Evolutionary conservation across 2,888 invertebrate genomes (phyloP).

Genomic region (Mystacides longicornis): DNA sequence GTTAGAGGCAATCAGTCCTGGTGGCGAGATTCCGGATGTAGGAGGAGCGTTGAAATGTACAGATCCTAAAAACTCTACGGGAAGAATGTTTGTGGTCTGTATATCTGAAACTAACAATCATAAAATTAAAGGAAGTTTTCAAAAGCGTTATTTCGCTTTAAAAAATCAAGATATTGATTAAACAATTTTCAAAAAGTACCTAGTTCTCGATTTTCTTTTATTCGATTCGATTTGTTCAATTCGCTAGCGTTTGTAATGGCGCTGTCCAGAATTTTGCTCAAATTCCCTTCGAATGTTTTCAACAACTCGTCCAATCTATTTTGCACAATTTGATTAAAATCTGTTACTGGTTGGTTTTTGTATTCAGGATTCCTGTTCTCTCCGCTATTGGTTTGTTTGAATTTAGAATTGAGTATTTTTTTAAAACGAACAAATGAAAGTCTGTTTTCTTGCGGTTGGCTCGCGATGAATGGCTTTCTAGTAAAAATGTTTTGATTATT

Average conservation of each 20-base stretch:
- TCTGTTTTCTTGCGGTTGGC: background rate
- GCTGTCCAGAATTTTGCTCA: constrained; percentile 17
- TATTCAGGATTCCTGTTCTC: background rate
- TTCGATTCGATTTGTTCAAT: background rate
- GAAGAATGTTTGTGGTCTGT: constrained; percentile 3
- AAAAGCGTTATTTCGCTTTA: background rate
- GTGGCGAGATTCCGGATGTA: constrained; percentile 16
- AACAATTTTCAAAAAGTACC: no score
- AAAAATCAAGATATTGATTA: no score
- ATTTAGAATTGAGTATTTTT: background rate
- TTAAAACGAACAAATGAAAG: background rate
- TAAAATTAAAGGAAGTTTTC: background rate
- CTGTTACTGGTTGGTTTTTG: background rate
- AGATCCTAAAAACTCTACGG: constrained; percentile 3
- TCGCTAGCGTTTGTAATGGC: constrained; percentile 5
- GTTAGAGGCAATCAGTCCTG: constrained; percentile 13
- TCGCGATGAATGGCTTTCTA: background rate
- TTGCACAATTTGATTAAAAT: constrained; percentile 3
- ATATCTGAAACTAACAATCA: constrained; percentile 16
- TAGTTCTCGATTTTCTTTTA: background rate
- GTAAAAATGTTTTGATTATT: background rate
- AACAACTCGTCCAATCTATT: constrained; percentile 6
- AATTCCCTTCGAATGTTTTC: constrained; percentile 17
- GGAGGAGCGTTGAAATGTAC: constrained; percentile 14
- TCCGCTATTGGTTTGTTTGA: background rate